These are phyloP conservation scores for Todus mexicanus DNA, from an alignment of 2,797 vertebrate species.

Conservation along the genomic window DNA sequence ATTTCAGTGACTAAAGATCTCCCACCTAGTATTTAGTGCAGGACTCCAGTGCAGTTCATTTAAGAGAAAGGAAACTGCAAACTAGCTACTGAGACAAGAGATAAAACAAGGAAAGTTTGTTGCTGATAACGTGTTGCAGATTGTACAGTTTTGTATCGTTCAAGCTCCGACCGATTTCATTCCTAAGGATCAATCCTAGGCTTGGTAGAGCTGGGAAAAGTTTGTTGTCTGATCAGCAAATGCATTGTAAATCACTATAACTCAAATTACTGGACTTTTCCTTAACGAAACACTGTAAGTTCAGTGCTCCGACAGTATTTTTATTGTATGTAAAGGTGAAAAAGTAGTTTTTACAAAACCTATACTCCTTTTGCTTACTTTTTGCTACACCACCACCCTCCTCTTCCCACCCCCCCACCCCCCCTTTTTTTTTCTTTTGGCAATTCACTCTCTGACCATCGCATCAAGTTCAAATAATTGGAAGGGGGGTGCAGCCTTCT, in stretches of 20 bases:
- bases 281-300: not conserved
- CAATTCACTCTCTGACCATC: not conserved
- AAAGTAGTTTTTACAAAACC: not conserved
- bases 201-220: not conserved
- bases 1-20: slow-evolving; percentile 14
- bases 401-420: accelerated
- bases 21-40: not conserved
- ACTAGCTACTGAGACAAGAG: not conserved
- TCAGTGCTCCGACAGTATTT: not conserved
- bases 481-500: not conserved
- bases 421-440: not conserved
- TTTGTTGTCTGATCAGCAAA: not conserved
- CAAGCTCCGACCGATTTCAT: not conserved
- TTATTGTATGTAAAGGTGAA: not conserved
- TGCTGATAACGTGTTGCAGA: not conserved
- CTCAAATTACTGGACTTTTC: not conserved
- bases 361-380: not conserved
- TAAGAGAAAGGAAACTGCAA: not conserved
- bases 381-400: no score
- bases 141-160: not conserved
- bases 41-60: not conserved
- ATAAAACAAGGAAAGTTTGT: not conserved
- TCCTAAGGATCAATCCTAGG: not conserved
- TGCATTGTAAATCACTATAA: not conserved
- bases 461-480: not conserved